Conservation (phyloP, 1,140 invertebrate species). For the Pissodes strobi region DNA sequence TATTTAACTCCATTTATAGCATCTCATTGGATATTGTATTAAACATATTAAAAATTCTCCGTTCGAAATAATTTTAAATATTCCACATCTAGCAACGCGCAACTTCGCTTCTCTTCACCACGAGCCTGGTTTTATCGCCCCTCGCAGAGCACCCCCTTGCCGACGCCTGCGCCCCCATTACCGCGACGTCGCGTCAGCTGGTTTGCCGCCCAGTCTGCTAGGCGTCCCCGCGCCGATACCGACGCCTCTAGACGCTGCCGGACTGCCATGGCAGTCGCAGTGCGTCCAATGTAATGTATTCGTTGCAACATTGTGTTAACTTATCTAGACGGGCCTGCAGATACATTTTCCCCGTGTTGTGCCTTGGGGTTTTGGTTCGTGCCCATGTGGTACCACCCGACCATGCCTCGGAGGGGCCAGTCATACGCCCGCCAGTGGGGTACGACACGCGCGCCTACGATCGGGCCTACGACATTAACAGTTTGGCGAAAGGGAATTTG, state of each 20-base stretch:
- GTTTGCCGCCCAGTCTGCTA: slow-evolving; percentile 26
- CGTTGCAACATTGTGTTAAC: slow-evolving; percentile 62
- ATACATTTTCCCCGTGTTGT: slow-evolving; percentile 48
- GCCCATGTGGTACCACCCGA: slow-evolving; percentile 41
- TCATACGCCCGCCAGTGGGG: slow-evolving; percentile 32
- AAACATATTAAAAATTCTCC: too few relatives aligned
- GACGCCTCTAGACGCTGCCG: slow-evolving; percentile 42
- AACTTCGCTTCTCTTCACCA: too few relatives aligned
- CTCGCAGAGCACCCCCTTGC: slow-evolving; percentile 44
- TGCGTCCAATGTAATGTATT: slow-evolving; percentile 58
- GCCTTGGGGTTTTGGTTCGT: slow-evolving; percentile 30
- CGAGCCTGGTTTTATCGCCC: too few relatives aligned
- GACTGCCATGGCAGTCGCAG: slow-evolving; percentile 55
- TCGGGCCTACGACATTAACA: slow-evolving; percentile 36
- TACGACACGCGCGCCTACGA: slow-evolving; percentile 32
- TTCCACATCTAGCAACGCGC: too few relatives aligned
- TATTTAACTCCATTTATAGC: too few relatives aligned
- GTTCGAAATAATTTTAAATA: too few relatives aligned
- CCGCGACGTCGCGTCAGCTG: slow-evolving; percentile 35
- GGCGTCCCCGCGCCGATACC: slow-evolving; percentile 49
- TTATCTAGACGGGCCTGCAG: slow-evolving; percentile 62
- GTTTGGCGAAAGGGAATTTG: slow-evolving; percentile 27
- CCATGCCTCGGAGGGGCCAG: slow-evolving; percentile 42
- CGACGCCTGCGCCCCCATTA: slow-evolving; percentile 49
- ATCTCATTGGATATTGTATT: too few relatives aligned